Evolutionary conservation across 2,113 vertebrate species (phyloP), one percentile per base, ranked within the genome.

Genomic region (Syngnathus typhle): DNA sequence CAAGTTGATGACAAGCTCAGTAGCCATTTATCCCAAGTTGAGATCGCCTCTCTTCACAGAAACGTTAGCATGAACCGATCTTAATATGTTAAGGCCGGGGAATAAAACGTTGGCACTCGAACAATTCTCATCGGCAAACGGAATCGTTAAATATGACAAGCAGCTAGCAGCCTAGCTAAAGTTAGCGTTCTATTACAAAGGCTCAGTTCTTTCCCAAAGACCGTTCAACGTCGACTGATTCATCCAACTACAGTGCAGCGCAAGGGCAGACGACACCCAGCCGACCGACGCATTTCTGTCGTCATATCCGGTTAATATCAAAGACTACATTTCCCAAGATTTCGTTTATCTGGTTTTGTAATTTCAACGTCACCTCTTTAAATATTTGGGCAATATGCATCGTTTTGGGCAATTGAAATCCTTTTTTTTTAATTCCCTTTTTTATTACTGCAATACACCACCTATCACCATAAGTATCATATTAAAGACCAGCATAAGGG

Each of bases 1-100:
- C 79, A 88, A 87, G 77, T 88, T 88, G 64, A 73, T 69, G 65
- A 64, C 69, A 70, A 59, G 79, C 69, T 75, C 86, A 81, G 76
- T 83, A 74, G 68, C 51, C 71, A 71, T 70, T 43, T 72, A 79
- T 66, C 73, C 70, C 11, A 82, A 87, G 67, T 88, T 75, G 64
- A 75, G 65, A 72, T 73, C 67, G 73, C 74, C 69, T 60, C 49
- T 18, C 39, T 70, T 47, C 39, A n/a, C 63, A 32, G 54, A 60
- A 69, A 68, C 47, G 23, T 4, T 21, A 66, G 54, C 46, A 44
- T 60, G n/a, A 0, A 21, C 6, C 38, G 41, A 12, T 21, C 62
- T 27, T 71, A 68, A 75, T 44, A 59, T 44, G 23, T 69, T 58
- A 69, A 77, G 68, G 75, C 39, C 52, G 71, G 15, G 15, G 11